Conservation (phyloP, 2,113 vertebrate species). For the Delphinapterus leucas region DNA sequence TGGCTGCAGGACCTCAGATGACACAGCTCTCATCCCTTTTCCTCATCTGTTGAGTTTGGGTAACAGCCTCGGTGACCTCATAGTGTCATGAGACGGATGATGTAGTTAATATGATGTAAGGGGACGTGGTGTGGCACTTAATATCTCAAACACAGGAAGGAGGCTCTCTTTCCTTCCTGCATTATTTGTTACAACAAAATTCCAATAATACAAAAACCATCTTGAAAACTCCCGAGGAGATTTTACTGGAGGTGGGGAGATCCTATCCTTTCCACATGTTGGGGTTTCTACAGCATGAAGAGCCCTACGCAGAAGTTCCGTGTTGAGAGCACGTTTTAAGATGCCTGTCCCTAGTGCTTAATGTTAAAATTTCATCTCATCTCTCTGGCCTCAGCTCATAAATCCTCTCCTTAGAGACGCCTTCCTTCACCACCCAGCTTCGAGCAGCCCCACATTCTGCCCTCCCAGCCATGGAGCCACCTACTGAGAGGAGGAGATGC, state of each 20-base stretch:
- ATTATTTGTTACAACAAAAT: neutral
- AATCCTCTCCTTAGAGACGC: neutral
- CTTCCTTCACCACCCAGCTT: neutral
- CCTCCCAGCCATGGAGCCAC: neutral
- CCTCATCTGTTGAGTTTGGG: neutral
- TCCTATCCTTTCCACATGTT: neutral
- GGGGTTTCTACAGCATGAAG: neutral
- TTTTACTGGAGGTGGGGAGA: neutral
- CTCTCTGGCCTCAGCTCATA: neutral
- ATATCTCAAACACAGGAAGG: neutral
- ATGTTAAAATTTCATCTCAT: neutral
- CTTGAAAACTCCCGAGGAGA: neutral
- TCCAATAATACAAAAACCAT: neutral
- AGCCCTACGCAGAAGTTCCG: fast-evolving
- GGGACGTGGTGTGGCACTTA: neutral
- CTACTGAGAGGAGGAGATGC: neutral
- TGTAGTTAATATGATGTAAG: neutral
- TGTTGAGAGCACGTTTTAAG: neutral
- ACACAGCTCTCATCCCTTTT: neutral
- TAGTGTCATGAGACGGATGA: neutral
- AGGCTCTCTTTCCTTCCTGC: neutral
- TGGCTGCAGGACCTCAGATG: neutral
- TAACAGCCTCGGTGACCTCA: neutral
- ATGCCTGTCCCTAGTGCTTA: neutral
- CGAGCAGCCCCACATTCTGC: too few species aligned